Percentiles rank a stretch among this genome's conserved stretches.
Evolutionary conservation across 2,113 vertebrate genomes (phyloP).

Genomic region (Ceyx cyanopectus): DNA sequence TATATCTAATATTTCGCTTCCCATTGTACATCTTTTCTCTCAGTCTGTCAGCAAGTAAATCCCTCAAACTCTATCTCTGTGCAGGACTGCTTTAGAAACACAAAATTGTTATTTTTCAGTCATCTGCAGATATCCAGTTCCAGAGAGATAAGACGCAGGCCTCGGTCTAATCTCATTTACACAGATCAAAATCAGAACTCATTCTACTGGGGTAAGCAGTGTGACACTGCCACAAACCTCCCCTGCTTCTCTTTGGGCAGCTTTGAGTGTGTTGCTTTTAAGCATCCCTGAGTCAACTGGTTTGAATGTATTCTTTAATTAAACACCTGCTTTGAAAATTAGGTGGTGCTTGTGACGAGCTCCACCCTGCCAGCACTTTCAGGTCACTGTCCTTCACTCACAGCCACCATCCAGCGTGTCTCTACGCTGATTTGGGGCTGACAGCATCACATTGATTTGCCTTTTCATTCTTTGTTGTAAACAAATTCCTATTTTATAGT

Average conservation of each 20-base stretch:
- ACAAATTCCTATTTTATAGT: background rate
- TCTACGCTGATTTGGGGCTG: background rate
- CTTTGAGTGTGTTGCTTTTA: background rate
- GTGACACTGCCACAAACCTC: background rate
- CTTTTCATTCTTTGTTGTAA: background rate
- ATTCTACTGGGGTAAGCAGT: background rate
- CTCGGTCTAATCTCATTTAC: background rate
- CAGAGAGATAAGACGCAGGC: background rate
- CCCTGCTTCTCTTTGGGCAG: background rate
- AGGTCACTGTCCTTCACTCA: background rate
- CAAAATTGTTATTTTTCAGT: slow-evolving; percentile 5
- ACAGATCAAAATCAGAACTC: slow-evolving; percentile 35
- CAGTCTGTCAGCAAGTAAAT: background rate
- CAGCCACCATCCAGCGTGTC: background rate
- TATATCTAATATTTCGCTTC: background rate
- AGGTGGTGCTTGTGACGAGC: background rate
- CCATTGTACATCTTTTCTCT: background rate
- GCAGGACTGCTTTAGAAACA: background rate
- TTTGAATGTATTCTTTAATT: slow-evolving; percentile 24
- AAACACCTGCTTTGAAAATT: background rate
- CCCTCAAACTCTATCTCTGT: background rate
- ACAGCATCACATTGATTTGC: background rate
- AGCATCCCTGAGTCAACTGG: background rate
- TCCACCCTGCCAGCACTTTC: background rate
- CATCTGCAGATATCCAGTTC: background rate